Evolutionary conservation across 2,888 invertebrate genomes (phyloP), one percentile per base, ranked within the genome.

Genomic region (Plutella xylostella): DNA sequence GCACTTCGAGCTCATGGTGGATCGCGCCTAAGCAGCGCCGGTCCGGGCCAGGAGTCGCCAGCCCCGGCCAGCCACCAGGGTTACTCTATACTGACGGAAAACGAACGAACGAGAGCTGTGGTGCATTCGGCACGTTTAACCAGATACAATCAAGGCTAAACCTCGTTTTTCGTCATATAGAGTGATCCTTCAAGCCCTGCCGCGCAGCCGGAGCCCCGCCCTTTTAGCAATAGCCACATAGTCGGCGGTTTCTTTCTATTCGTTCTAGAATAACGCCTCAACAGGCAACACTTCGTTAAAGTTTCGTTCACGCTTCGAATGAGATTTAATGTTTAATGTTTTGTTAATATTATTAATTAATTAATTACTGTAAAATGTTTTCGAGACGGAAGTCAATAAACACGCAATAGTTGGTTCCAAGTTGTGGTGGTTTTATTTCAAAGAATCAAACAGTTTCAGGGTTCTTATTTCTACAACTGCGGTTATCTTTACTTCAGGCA

Each of bases 1-100:
- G 64, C 96, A 96, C 85, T 96, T 97, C 86, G 96, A 96, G 86
- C 87, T 96, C 76, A 91, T 96, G 90, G 90, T 96, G 73, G 96
- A 96, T 85, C 71, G 70, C 61, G 60, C 65, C 65, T 86, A 86
- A 80, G 58, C 58, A 46, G 43, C 39, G 48, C 45, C 39, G 49
- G 53, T 53, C 55, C 56, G 60, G 55, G 52, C 52, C 52, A 48
- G 49, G 49, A 38, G 47, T 45, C 38, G 57, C 60, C 48, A 45
- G 55, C 51, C 48, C 47, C 51, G 47, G 49, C 51, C 57, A n/a
- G n/a, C n/a, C n/a, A n/a, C n/a, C n/a, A n/a, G n/a, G n/a, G n/a
- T n/a, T n/a, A n/a, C n/a, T n/a, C n/a, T n/a, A n/a, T n/a, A n/a
- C n/a, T n/a, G n/a, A n/a, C n/a, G n/a, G n/a, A n/a, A n/a, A n/a